phyloP scores from a whole-genome alignment of 2,888 invertebrate species.

The Agrotis puta region DNA sequence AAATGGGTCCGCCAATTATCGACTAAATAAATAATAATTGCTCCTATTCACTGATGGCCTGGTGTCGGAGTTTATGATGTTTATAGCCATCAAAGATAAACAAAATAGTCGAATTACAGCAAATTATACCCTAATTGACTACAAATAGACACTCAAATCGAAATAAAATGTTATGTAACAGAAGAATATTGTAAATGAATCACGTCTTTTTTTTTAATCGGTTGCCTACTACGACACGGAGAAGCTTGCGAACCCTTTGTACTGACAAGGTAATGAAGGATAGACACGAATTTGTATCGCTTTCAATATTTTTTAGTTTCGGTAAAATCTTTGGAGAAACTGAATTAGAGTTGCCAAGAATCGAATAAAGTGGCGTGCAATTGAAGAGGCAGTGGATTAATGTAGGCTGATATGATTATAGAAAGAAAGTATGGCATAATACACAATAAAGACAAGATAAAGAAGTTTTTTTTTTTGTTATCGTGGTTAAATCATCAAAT shows the following conservation, averaged over 20 bases:
- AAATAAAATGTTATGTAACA: conserved; percentile 49
- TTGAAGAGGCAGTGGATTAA: no score
- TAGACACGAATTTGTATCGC: conserved; percentile 49
- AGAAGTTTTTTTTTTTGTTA: no score
- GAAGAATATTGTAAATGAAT: conserved; percentile 61
- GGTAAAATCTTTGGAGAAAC: not conserved
- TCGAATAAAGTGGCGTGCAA: no score
- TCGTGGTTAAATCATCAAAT: no score
- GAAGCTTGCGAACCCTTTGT: conserved; percentile 54
- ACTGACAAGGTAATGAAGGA: conserved; percentile 52
- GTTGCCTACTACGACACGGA: conserved; percentile 48
- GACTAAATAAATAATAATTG: not conserved
- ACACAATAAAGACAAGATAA: no score
- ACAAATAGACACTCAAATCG: conserved; percentile 11
- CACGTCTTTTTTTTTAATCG: conserved; percentile 52
- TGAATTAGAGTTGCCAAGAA: no score
- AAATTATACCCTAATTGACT: conserved; percentile 4
- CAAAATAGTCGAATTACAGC: conserved; percentile 9
- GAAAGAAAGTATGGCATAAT: no score
- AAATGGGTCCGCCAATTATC: no score
- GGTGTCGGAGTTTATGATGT: not conserved
- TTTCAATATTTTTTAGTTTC: conserved; percentile 6
- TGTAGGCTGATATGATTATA: no score
- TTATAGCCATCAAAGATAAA: not conserved
- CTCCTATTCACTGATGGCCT: not conserved